Conservation (phyloP, 2,113 vertebrate species). For the Uropsilus gracilis region DNA sequence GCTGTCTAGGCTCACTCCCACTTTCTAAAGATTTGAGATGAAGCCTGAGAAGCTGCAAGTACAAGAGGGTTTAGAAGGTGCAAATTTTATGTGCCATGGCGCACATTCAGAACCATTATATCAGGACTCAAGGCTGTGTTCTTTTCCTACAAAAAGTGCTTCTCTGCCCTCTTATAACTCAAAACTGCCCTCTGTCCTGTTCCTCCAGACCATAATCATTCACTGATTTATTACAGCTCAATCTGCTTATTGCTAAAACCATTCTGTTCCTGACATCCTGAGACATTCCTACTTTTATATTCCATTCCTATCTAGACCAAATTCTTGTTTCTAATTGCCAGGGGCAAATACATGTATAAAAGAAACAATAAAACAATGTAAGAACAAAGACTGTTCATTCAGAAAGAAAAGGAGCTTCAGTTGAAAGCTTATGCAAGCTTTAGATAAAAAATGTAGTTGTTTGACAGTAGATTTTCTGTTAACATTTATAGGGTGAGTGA, state of each 20-base stretch:
- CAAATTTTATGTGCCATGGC: not conserved
- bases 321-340: constrained; percentile 36
- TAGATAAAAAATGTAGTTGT: not conserved
- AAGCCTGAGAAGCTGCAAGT: not conserved
- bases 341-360: not conserved
- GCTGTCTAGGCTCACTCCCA: not conserved
- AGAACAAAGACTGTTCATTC: constrained; percentile 43
- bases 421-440: not conserved
- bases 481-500: too few species aligned
- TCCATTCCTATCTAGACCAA: not conserved
- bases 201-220: not conserved
- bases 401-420: not conserved
- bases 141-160: not conserved
- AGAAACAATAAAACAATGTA: constrained; percentile 55
- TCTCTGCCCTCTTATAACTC: not conserved
- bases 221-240: constrained; percentile 7
- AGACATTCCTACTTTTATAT: constrained; percentile 49
- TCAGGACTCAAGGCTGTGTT: not conserved
- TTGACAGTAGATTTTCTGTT: not conserved
- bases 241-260: not conserved
- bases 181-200: constrained; percentile 27
- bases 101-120: not conserved
- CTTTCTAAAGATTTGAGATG: not conserved
- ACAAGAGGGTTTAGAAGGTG: not conserved
- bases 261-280: not conserved